A percentile compares a stretch with the other conserved stretches of the same genome.
phyloP scores from a whole-genome alignment of 2,888 invertebrate species.

The Ptychoptera contaminata region DNA sequence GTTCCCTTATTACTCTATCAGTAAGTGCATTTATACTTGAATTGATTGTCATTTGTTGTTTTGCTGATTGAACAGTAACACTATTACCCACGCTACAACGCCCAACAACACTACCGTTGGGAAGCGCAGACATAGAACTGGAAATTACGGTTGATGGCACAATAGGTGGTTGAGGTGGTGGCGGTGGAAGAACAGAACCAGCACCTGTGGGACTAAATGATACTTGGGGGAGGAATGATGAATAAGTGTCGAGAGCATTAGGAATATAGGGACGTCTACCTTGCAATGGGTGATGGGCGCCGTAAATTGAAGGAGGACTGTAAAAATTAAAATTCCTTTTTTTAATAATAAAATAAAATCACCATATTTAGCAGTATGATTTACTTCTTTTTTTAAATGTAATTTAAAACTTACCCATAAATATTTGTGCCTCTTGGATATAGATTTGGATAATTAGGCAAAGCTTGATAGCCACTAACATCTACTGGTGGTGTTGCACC shows the following conservation, averaged over 20 bases:
- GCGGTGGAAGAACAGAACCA: constrained; percentile 8
- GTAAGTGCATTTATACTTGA: constrained; percentile 1
- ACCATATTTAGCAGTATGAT: neutral
- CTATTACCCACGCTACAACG: neutral
- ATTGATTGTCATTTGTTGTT: constrained; percentile 4
- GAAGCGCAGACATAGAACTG: neutral
- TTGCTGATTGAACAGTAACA: constrained; percentile 1
- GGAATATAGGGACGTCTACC: neutral
- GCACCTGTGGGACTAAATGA: constrained; percentile 9
- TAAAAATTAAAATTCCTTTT: neutral
- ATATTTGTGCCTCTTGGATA: neutral
- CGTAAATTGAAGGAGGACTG: neutral
- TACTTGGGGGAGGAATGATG: constrained; percentile 13
- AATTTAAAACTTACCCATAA: neutral
- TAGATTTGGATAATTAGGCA: constrained; percentile 1
- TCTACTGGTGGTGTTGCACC: constrained; percentile 1
- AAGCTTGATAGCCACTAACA: constrained; percentile 1
- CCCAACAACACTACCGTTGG: constrained; percentile 2
- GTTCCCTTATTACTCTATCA: neutral
- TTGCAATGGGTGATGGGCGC: neutral
- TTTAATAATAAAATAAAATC: neutral
- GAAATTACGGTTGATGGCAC: constrained; percentile 7
- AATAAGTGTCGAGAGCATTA: constrained; percentile 14
- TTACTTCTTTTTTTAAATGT: neutral
- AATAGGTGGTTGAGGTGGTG: constrained; percentile 7